Percentiles rank a stretch among this genome's conserved stretches.
Conservation (phyloP, 2,113 vertebrate genomes). For the Saguinus imperator region DNA sequence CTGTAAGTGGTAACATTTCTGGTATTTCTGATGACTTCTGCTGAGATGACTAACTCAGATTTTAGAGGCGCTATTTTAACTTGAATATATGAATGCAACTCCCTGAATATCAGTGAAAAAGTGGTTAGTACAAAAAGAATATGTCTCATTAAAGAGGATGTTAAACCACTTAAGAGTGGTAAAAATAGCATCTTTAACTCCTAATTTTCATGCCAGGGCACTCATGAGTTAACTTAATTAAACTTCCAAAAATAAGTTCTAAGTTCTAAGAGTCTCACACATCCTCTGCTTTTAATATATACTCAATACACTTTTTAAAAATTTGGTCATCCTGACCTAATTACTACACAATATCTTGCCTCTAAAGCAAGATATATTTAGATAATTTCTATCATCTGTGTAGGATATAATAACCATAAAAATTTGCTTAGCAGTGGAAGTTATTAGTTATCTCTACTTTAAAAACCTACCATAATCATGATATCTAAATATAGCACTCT, state of each 20-base stretch:
- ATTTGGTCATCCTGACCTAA: not conserved
- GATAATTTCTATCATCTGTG: conserved; percentile 4
- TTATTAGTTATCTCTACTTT: conserved; percentile 40
- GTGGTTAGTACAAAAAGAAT: not conserved
- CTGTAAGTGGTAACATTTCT: not conserved
- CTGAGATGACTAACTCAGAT: not conserved
- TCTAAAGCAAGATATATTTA: not conserved
- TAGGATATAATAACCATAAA: conserved; percentile 11
- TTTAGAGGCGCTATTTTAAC: not conserved
- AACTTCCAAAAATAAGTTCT: not conserved
- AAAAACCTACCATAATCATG: conserved; percentile 46
- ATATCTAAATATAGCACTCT: conserved; percentile 42
- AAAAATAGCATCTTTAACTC: not conserved
- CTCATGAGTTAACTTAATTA: not conserved
- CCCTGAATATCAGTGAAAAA: not conserved
- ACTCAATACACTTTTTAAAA: not conserved
- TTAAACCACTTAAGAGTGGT: not conserved
- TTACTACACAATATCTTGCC: not conserved
- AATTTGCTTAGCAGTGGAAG: conserved; percentile 14
- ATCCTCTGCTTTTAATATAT: not conserved
- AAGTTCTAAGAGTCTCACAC: not conserved
- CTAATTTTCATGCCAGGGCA: not conserved
- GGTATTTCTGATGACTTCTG: not conserved
- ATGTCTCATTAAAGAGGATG: not conserved
- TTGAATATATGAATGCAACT: not conserved